Evolutionary conservation across 1,140 invertebrate species (phyloP), one percentile per base, ranked within the genome.

Genomic region (Procambarus clarkii): DNA sequence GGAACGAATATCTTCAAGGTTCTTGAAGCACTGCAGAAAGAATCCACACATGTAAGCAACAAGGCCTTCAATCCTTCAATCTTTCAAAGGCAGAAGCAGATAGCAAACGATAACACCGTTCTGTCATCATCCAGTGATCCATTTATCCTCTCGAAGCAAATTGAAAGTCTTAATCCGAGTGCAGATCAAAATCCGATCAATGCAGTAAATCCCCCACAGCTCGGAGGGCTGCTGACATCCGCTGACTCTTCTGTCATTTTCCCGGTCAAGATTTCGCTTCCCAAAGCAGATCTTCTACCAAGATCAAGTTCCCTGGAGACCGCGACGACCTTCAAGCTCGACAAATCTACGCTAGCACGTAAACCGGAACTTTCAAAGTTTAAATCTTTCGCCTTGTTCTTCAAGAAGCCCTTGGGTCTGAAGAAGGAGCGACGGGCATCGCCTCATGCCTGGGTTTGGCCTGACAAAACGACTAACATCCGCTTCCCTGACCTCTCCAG

Each of bases 401-500:
- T 78, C n/a, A 86, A 86, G 50, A 77, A 86, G 45, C 71, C 48
- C 76, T 77, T 9, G 48, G 74, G n/a, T 78, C 7, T 44, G 2
- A 58, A 24, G 24, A 54, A 44, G 24, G 74, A 77, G 11, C 54
- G 74, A 86, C 8, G 21, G 2, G 74, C 54, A 0, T 74, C 74
- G 18, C n/a, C 71, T 45, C 58, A 78, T 21, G 24, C 48, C 18
- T 86, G 84, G 84, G 45, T 86, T 7, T 86, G 84, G 84, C 84
- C 84, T 5, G 74, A 50, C 5, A 69, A 76, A 7, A 76, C 71
- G 0, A 34, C 11, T 1, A 21, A n/a, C 34, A 15, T 15, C 24
- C 50, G n/a, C 15, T 13, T 18, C 21, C 2, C 21, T 34, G 44
- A 78, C 15, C 8, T 44, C 48, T 78, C 78, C 71, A 50, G n/a